A percentile compares a stretch with the other conserved stretches of the same genome.
These are phyloP conservation scores for Oxygymnocypris stewartii DNA, from an alignment of 2,113 vertebrate species.

Conservation along the genomic window DNA sequence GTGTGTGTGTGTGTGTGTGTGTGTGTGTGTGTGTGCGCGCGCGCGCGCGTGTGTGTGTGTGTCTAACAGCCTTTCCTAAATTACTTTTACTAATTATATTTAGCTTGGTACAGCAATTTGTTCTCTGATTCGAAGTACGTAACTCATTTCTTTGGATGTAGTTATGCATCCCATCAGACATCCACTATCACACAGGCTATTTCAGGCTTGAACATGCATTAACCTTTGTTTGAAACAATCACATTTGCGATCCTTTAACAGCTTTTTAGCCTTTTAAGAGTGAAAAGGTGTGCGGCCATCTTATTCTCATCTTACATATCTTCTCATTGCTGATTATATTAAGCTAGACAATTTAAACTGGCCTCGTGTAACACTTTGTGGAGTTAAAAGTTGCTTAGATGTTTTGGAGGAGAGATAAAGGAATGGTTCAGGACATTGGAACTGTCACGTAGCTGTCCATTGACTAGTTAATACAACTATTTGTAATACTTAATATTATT, in stretches of 20 bases:
- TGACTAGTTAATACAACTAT: neutral
- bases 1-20: too few relatives aligned
- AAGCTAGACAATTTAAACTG: neutral
- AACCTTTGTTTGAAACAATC: conserved; percentile 22
- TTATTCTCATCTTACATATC: neutral
- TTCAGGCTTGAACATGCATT: conserved; percentile 32
- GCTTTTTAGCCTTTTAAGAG: conserved; percentile 20
- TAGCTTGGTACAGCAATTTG: neutral
- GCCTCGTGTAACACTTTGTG: neutral
- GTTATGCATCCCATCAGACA: neutral
- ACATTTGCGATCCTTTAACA: neutral
- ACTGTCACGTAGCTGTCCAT: neutral
- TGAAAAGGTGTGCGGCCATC: neutral
- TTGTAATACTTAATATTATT: neutral
- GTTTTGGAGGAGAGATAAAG: neutral
- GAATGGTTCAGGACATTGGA: neutral
- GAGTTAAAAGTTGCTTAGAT: neutral
- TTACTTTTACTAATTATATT: conserved; percentile 33
- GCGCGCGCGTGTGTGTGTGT: too few relatives aligned
- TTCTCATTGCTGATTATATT: neutral
- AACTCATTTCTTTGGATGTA: neutral
- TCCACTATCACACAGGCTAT: neutral
- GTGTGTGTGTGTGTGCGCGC: too few relatives aligned
- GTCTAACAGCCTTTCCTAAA: conserved; percentile 23
- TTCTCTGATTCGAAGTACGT: neutral